A percentile compares a stretch with the other conserved stretches of the same genome.
phyloP scores from a whole-genome alignment of 2,113 vertebrate species.

The Pardalotus punctatus region DNA sequence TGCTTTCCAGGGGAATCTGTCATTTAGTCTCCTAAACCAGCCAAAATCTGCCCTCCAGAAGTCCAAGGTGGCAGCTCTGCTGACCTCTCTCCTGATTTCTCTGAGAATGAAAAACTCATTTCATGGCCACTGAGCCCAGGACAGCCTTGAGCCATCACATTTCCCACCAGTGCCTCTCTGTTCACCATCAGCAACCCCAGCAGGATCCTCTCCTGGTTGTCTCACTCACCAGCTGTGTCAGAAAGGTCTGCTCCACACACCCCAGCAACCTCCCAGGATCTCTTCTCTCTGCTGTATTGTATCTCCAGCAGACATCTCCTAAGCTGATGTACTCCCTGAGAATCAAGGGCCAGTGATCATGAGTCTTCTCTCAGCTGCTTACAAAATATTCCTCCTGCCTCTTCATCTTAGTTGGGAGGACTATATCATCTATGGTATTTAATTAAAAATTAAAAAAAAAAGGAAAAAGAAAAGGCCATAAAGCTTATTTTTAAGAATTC shows the following conservation, averaged over 20 bases:
- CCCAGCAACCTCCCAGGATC: accelerated
- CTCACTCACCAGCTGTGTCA: neutral
- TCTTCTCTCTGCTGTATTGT: neutral
- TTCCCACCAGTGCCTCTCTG: neutral
- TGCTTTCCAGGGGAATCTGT: neutral
- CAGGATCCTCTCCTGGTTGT: neutral
- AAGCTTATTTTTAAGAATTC: neutral
- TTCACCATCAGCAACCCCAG: no score
- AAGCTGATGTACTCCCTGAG: accelerated
- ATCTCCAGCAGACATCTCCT: neutral
- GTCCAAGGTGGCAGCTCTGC: neutral
- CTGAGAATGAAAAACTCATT: neutral
- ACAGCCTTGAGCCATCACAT: no score
- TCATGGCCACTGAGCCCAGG: neutral
- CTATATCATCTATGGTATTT: neutral
- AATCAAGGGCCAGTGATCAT: neutral
- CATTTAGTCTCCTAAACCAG: neutral
- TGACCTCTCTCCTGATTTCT: neutral
- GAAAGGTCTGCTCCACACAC: no score
- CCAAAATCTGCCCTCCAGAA: neutral
- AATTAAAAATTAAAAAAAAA: neutral
- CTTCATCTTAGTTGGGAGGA: neutral
- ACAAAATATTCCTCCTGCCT: neutral
- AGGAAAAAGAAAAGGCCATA: no score
- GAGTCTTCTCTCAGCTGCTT: neutral